Evolutionary conservation across 2,797 vertebrate species (phyloP), one percentile per base, ranked within the genome.

Genomic region (Crypturellus tataupa): DNA sequence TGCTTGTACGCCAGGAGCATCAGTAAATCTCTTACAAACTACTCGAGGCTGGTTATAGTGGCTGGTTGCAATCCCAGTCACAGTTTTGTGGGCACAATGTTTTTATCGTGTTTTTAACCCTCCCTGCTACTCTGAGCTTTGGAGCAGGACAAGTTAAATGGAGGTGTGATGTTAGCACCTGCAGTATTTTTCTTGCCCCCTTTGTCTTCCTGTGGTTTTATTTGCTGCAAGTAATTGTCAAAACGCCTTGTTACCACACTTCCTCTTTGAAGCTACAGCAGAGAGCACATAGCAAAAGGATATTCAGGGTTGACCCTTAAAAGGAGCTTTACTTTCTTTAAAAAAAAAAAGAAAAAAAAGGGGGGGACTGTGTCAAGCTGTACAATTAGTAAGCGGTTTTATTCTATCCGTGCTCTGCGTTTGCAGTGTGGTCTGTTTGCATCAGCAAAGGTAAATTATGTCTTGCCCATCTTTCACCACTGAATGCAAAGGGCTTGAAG

Each of bases 191-290:
- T 95, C 73, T 49, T 23, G 23, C 47, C 47, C 23, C 5, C 47
- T 83, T 83, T 56, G 44, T 85, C 72, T 94, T 96, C 85, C 84
- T 95, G 73, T 94, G 82, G 80, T 82, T 86, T 95, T 87, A 42
- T 84, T 89, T 90, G 44, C 67, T 63, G 82, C 42, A 85, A 70
- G 55, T 80, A 77, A 62, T 84, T 85, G 72, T 91, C 42, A 64
- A 17, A 81, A 58, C 85, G 46, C 1, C 0, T 40, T 40, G n/a
- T 94, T 93, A 69, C 49, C 12, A 0, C 47, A 39, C 40, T 93
- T 96, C 86, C 92, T 95, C 89, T 92, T 86, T 72, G 72, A 69
- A 92, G 42, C 79, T 60, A 7, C 39, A 69, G 35, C 31, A 65
- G 84, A 16, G 12, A 2, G 12, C 31, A 7, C 17, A 17, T 20